These are phyloP conservation scores for Lagopus muta DNA, from an alignment of 2,113 vertebrate genomes.

Conservation along the genomic window DNA sequence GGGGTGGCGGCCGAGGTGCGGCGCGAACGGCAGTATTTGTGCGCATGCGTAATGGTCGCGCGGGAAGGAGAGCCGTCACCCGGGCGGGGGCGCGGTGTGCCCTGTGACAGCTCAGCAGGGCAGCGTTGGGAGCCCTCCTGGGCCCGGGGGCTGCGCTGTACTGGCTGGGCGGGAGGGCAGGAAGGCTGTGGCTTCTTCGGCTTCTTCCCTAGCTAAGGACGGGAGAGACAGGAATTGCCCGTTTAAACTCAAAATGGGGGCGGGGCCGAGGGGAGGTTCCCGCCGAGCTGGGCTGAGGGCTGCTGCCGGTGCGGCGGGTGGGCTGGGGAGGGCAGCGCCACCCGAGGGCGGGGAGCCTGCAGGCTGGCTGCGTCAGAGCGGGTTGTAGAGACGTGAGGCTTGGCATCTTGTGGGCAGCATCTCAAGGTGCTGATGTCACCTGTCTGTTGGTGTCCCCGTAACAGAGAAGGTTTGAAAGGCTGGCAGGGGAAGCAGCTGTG, in stretches of 20 bases:
- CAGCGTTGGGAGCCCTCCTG: accelerated
- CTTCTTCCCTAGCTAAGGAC: accelerated
- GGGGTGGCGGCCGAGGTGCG: accelerated
- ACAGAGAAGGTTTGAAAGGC: not conserved
- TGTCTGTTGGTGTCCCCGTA: accelerated
- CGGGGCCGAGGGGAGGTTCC: no score
- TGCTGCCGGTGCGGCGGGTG: not conserved
- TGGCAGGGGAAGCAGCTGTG: not conserved
- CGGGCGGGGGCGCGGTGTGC: accelerated
- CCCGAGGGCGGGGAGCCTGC: not conserved
- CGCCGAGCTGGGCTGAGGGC: accelerated
- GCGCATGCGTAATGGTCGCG: accelerated
- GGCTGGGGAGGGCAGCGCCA: not conserved
- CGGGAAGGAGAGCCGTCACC: accelerated
- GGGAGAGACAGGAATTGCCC: accelerated
- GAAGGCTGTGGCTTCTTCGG: accelerated
- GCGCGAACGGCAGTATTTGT: accelerated
- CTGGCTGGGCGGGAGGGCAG: accelerated
- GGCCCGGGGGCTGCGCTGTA: accelerated
- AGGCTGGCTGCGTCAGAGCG: accelerated
- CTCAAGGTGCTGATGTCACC: accelerated
- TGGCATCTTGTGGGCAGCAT: accelerated
- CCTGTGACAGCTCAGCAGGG: accelerated
- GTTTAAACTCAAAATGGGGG: not conserved
- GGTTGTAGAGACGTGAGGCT: accelerated